A percentile compares a stretch with the other conserved stretches of the same genome.
These are phyloP conservation scores for Philopedon plagiatum DNA, from an alignment of 2,888 invertebrate genomes.

Conservation along the genomic window DNA sequence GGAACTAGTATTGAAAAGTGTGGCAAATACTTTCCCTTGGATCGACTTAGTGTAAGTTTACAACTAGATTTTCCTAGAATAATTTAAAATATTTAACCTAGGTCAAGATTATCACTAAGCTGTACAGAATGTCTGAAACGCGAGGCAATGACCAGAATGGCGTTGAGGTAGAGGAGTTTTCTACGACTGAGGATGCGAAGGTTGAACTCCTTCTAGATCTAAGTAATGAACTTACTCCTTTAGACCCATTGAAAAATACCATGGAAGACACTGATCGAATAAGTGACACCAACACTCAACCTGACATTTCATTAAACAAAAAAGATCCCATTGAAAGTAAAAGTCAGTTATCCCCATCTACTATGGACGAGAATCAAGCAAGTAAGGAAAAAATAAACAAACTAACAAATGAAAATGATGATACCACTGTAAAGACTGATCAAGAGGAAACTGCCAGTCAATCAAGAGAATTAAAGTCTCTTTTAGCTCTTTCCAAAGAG, in stretches of 20 bases:
- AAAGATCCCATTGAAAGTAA: constrained; percentile 21
- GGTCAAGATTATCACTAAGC: constrained; percentile 18
- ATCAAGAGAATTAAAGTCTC: constrained; percentile 72
- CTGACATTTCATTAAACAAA: constrained; percentile 20
- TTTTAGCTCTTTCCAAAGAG: constrained; percentile 78
- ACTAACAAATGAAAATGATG: constrained; percentile 38
- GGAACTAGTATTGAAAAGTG: background rate
- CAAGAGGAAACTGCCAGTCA: constrained; percentile 28
- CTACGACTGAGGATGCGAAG: background rate
- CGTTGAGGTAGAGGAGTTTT: constrained; percentile 15
- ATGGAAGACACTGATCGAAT: constrained; percentile 17
- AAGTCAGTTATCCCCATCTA: constrained; percentile 24
- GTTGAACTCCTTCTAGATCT: background rate
- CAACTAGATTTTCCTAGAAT: background rate
- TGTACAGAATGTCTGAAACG: constrained; percentile 33
- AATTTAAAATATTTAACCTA: constrained; percentile 32
- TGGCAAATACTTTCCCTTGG: background rate
- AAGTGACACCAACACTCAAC: constrained; percentile 31
- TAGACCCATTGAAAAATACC: background rate
- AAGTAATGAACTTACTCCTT: background rate
- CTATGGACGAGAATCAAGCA: constrained; percentile 33
- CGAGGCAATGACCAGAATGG: constrained; percentile 44
- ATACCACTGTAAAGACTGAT: constrained; percentile 30
- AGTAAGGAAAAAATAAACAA: constrained; percentile 32
- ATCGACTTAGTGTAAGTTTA: background rate